Percentiles rank a stretch among this genome's conserved stretches.
Conservation (phyloP, 2,797 vertebrate species). For the Nannoperca australis region DNA sequence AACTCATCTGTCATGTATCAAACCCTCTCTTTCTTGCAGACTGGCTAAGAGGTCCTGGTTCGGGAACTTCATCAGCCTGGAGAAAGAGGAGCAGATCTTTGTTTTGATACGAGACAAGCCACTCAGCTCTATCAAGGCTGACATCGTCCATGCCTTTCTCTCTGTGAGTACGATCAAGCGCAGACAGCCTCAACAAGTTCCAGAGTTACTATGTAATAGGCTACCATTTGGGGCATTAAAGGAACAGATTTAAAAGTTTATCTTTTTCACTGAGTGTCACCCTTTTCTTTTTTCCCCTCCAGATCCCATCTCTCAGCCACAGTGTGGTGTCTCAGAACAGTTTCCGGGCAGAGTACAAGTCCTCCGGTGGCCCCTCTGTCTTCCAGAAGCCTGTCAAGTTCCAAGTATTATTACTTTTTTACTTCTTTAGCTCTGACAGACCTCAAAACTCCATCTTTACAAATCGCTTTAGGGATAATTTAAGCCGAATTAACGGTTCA, state of each 20-base stretch:
- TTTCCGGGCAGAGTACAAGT: slow-evolving; percentile 95
- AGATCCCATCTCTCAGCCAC: slow-evolving; percentile 96
- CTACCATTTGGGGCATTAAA: neutral
- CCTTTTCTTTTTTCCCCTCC: slow-evolving; percentile 17
- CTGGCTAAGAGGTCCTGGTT: slow-evolving; percentile 96
- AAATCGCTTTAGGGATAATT: neutral
- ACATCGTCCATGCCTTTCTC: slow-evolving; percentile 95
- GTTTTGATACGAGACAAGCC: slow-evolving; percentile 93
- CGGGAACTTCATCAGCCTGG: slow-evolving; percentile 94
- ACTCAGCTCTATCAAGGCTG: slow-evolving; percentile 95
- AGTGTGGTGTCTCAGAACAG: slow-evolving; percentile 95
- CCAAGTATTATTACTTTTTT: slow-evolving; percentile 75
- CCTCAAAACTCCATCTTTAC: neutral
- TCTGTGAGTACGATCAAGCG: slow-evolving; percentile 83
- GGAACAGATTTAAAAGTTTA: neutral
- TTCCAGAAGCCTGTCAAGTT: slow-evolving; percentile 97
- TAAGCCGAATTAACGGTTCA: neutral
- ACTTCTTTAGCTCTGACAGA: neutral
- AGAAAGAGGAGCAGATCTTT: slow-evolving; percentile 95
- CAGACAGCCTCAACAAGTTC: neutral
- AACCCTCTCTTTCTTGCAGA: slow-evolving; percentile 69
- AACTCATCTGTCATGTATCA: slow-evolving; percentile 1
- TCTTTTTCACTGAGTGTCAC: neutral
- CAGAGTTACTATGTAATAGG: neutral
- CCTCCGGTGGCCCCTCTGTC: slow-evolving; percentile 92